Evolutionary conservation across 1,140 invertebrate genomes (phyloP).

Genomic region (Diabrotica virgifera): DNA sequence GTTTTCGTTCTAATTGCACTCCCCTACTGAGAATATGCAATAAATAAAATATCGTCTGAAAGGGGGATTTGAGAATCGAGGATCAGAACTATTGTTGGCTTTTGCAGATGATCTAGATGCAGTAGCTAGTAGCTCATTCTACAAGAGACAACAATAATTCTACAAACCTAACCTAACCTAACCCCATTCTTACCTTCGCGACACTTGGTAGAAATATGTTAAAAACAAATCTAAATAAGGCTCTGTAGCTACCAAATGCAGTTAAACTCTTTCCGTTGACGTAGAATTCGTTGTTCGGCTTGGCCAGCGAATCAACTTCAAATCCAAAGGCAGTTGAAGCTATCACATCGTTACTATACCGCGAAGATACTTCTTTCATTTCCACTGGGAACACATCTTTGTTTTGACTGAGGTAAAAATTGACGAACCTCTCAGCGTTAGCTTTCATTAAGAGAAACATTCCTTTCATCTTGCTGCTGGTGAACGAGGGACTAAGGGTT

Average conservation of each 20-base stretch:
- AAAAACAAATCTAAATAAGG: slow-evolving; percentile 12
- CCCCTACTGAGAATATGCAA: too few species aligned
- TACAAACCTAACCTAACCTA: too few species aligned
- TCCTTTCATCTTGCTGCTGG: slow-evolving; percentile 46
- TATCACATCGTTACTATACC: slow-evolving; percentile 20
- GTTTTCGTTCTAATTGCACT: too few species aligned
- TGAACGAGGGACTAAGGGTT: slow-evolving; percentile 48
- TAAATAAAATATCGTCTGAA: too few species aligned
- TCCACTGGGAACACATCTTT: slow-evolving; percentile 25
- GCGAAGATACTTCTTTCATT: slow-evolving; percentile 19
- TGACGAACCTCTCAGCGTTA: slow-evolving; percentile 36
- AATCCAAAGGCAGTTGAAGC: slow-evolving; percentile 47
- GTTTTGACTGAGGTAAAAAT: slow-evolving; percentile 34
- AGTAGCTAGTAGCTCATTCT: too few species aligned
- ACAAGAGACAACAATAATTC: too few species aligned
- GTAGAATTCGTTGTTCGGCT: slow-evolving; percentile 44
- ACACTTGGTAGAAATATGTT: too few species aligned
- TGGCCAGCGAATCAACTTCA: slow-evolving; percentile 45
- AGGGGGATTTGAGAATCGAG: too few species aligned
- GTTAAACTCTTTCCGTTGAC: slow-evolving; percentile 37
- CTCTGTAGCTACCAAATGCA: slow-evolving; percentile 38
- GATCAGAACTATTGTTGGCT: too few species aligned
- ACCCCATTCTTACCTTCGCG: too few species aligned
- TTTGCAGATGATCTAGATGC: too few species aligned
- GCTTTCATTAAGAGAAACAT: slow-evolving; percentile 44